Conservation (phyloP, 2,113 vertebrate genomes). For the Prunella himalayana region DNA sequence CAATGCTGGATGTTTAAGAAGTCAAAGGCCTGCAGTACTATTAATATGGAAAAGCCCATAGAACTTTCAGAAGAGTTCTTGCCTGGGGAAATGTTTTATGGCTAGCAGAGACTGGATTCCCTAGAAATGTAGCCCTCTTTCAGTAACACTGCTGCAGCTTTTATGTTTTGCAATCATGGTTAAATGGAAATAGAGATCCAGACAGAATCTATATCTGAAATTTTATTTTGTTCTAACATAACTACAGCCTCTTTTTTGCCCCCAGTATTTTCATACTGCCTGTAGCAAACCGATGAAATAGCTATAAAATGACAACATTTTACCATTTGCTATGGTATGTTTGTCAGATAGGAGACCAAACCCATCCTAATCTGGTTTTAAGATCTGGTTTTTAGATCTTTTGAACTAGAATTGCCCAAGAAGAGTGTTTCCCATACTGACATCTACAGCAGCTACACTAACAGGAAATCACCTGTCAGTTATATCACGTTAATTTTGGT, state of each 20-base stretch:
- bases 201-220: not conserved
- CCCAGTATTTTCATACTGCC: not conserved
- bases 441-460: not conserved
- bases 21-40: not conserved
- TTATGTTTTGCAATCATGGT: not conserved
- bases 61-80: not conserved
- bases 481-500: not conserved
- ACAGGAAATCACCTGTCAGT: not conserved
- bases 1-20: not conserved
- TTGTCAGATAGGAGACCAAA: not conserved
- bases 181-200: not conserved
- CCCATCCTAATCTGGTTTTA: not conserved
- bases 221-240: not conserved
- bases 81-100: not conserved
- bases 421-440: not conserved
- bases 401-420: not conserved
- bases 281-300: not conserved
- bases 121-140: not conserved
- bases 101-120: not conserved
- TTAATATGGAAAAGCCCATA: rapidly evolving
- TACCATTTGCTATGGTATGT: not conserved
- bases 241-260: not conserved
- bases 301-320: not conserved
- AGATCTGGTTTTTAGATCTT: not conserved
- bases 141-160: not conserved